Base-by-base conservation (phyloP, 2,888 invertebrate species). In the Thyatira batis region DNA sequence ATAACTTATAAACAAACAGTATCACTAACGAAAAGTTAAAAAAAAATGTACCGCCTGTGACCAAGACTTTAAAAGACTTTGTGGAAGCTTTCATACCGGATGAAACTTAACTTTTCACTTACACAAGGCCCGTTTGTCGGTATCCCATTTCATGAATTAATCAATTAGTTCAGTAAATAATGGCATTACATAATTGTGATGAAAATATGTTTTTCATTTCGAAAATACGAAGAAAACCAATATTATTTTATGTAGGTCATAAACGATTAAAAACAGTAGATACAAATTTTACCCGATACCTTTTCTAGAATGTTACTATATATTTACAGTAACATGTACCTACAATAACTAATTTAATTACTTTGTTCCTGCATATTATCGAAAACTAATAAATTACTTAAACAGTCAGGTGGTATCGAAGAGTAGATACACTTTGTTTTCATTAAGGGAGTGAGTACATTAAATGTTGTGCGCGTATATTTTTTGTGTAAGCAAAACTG, bases 81-180 rank as follows among this genome's bases (percentile, higher is more conserved):
- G 20, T 27, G 28, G 27, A 23, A 46, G 46, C 27, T 48, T 13
- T 28, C 10, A 20, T 17, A 17, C 20, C 20, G 30, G 52, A 20
- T 65, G 67, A 55, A 55, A 53, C 55, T 54, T 55, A 71, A 72
- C 67, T 69, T 73, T 67, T 63, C 60, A 73, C 69, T 74, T 69
- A 62, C 62, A 60, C 55, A 58, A 43, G 51, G 54, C 57, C 53
- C 56, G 57, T 66, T 65, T 61, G 54, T 23, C 3, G 23, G 23
- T 57, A 69, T 64, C 55, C 58, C 53, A 50, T 51, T 56, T 52
- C 54, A 62, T 68, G 57, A 67, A 66, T 63, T 57, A 58, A 44
- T 49, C 49, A 51, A 48, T 48, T 48, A 48, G 28, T 48, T 27
- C 17, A 48, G 48, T 17, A 8, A 27, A 48, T 48, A 48, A 48